Base-by-base conservation (phyloP, 2,797 vertebrate genomes). In the Toxotes lorentzi region DNA sequence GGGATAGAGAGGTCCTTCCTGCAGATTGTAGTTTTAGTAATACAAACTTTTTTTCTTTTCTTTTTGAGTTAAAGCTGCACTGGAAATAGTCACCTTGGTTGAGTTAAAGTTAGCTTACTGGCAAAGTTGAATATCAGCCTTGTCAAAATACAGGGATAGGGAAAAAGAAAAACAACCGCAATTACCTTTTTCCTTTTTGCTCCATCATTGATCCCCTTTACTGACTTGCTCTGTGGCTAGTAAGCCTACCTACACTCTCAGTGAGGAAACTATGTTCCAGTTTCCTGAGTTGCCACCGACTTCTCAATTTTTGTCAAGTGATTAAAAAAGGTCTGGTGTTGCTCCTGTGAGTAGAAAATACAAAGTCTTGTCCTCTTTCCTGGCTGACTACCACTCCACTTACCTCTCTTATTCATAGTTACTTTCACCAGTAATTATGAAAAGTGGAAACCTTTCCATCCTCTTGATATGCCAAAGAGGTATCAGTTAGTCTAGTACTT, bases 1-100 rank as follows among this genome's bases (percentile, higher is more conserved):
- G 38, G 19, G 58, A 83, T 50, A 59, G 70, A 54, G 60, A 70
- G 41, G 47, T 27, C 43, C 51, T 63, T 57, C 70, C 73, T n/a
- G 9, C 35, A 65, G 35, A 34, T 23, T 19, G 5, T 58, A 82
- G 60, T 81, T 78, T 77, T 34, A 75, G 1, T 59, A 57, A 40
- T 40, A 27, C 24, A 76, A 38, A 65, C 53, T 9, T 45, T 51
- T 40, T 47, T 60, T n/a, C 27, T 58, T 53, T 10, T 53, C 8
- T 32, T 23, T 54, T 56, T n/a, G 3, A 70, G 45, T 47, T 9
- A 23, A 30, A 62, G 41, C 48, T 67, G 19, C 10, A 58, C 24
- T 54, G 11, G 30, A 73, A 75, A 71, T n/a, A 67, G 17, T 47
- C 1, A 21, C 67, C 30, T 50, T 69, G 40, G 38, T 57, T 54